Percentiles rank a stretch among this genome's conserved stretches.
phyloP scores from a whole-genome alignment of 2,888 invertebrate species.

The Drosophila demipolita region DNA sequence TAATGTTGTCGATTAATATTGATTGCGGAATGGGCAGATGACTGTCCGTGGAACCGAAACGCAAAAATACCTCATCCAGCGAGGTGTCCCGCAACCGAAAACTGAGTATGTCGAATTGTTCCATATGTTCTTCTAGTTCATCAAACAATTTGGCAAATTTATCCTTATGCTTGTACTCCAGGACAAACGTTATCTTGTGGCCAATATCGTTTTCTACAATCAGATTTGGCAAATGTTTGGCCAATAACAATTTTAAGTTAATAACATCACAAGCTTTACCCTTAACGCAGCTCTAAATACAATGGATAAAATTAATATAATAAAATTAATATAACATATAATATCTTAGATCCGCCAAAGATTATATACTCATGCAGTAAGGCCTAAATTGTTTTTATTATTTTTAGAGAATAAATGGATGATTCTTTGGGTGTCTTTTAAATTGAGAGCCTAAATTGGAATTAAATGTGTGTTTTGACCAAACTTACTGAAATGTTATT shows the following conservation, averaged over 20 bases:
- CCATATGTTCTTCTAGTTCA: slow-evolving; percentile 87
- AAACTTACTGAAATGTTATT: not conserved
- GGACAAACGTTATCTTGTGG: slow-evolving; percentile 91
- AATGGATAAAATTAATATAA: not conserved
- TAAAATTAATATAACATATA: not conserved
- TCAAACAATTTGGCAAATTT: slow-evolving; percentile 88
- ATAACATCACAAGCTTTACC: slow-evolving; percentile 90
- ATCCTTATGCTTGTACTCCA: slow-evolving; percentile 90
- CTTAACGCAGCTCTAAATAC: slow-evolving; percentile 87
- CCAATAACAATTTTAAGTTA: slow-evolving; percentile 87
- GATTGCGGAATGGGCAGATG: slow-evolving; percentile 31
- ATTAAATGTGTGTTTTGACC: not conserved
- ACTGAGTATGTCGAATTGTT: slow-evolving; percentile 88
- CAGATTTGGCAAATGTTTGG: slow-evolving; percentile 89
- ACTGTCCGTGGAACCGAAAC: slow-evolving; percentile 74
- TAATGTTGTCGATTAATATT: slow-evolving; percentile 37
- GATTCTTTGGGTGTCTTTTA: not conserved
- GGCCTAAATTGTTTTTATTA: not conserved
- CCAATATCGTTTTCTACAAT: slow-evolving; percentile 91
- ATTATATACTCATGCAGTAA: not conserved
- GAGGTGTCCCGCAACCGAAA: slow-evolving; percentile 93
- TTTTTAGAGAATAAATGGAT: not conserved
- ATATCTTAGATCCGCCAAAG: not conserved
- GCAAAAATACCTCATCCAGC: slow-evolving; percentile 94
- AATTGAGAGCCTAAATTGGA: not conserved